Conservation (phyloP, 2,113 vertebrate species). For the Sander lucioperca region DNA sequence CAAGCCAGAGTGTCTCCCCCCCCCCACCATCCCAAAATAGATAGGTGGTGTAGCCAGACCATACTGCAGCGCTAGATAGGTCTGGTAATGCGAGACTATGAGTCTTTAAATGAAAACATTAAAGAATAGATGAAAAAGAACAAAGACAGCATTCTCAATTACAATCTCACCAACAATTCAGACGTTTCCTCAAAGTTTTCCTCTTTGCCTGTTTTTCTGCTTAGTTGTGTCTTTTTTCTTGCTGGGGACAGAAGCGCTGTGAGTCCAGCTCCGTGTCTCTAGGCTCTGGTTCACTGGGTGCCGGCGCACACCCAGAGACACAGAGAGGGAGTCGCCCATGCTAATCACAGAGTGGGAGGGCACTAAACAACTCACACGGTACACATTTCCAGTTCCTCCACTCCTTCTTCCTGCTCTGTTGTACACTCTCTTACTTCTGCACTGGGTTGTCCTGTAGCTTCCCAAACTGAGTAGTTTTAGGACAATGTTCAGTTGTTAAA, state of each 20-base stretch:
- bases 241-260: background rate
- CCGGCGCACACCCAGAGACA: slow-evolving; percentile 59
- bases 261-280: slow-evolving; percentile 51
- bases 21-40: too few species aligned
- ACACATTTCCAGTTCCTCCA: slow-evolving; percentile 55
- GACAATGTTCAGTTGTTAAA: background rate
- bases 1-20: too few species aligned
- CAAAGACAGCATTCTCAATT: background rate
- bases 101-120: background rate
- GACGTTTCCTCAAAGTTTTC: slow-evolving; percentile 9
- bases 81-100: too few species aligned
- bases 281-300: slow-evolving; percentile 64
- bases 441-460: background rate
- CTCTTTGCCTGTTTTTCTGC: slow-evolving; percentile 1
- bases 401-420: slow-evolving; percentile 55
- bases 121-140: background rate
- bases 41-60: too few species aligned
- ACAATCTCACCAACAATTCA: slow-evolving; percentile 25
- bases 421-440: slow-evolving; percentile 16
- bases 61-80: too few species aligned
- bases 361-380: slow-evolving; percentile 46
- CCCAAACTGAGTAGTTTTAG: background rate
- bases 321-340: slow-evolving; percentile 69
- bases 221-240: background rate
- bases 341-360: slow-evolving; percentile 70